phyloP scores from a whole-genome alignment of 1,140 invertebrate genomes.

The Tetramorium simillimum region DNA sequence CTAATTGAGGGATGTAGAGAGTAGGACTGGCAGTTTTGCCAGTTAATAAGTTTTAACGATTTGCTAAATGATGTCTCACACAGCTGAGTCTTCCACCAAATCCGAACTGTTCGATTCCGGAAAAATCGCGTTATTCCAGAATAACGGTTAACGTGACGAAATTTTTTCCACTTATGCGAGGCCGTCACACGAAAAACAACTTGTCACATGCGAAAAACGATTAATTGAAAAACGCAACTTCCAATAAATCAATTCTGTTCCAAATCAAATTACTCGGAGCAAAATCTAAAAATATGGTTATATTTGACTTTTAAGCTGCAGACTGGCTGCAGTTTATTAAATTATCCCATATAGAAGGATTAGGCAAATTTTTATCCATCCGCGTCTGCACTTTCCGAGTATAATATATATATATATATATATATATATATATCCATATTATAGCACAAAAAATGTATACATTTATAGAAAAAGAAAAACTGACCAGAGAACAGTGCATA shows the following conservation, averaged over 20 bases:
- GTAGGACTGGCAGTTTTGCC: neutral
- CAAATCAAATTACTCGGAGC: neutral
- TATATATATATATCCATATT: neutral
- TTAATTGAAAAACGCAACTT: neutral
- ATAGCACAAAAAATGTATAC: neutral
- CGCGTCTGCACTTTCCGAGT: neutral
- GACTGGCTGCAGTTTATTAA: neutral
- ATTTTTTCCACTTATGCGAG: neutral
- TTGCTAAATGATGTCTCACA: neutral
- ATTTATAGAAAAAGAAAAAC: neutral
- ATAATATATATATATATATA: no score
- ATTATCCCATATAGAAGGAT: neutral
- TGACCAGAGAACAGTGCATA: neutral
- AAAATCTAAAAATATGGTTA: neutral
- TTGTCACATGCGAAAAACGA: neutral
- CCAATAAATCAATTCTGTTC: conserved; percentile 1
- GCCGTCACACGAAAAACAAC: neutral
- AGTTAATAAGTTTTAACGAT: neutral
- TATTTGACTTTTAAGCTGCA: neutral
- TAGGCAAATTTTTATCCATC: neutral
- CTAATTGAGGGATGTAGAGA: neutral
- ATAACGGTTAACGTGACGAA: neutral
- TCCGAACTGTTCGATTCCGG: neutral
- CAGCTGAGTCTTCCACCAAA: neutral
- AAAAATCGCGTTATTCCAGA: neutral